Conservation (phyloP, 92 coral and sea anemone species). For the Micromussa lordhowensis region DNA sequence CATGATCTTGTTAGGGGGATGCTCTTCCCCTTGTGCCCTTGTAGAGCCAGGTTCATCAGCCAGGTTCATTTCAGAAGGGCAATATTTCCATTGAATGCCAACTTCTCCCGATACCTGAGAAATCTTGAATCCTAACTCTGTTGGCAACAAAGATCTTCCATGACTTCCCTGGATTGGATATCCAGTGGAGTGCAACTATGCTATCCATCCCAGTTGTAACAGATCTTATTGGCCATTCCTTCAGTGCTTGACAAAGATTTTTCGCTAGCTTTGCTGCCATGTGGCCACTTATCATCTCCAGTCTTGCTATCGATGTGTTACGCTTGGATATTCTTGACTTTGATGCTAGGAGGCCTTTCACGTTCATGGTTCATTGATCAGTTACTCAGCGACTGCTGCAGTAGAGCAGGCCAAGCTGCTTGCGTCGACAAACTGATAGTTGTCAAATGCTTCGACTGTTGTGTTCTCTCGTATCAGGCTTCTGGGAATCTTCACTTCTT, state of each 20-base stretch:
- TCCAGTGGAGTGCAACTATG: conserved; percentile 41
- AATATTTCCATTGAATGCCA: conserved; percentile 32
- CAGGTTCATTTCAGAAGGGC: conserved; percentile 11
- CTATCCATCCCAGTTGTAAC: conserved; percentile 57
- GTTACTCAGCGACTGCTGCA: background rate
- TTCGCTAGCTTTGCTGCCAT: conserved; percentile 34
- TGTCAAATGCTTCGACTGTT: background rate
- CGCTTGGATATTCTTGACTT: too few species aligned
- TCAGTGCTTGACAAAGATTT: conserved; percentile 26
- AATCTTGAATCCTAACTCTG: conserved; percentile 48
- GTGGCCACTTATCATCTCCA: too few species aligned
- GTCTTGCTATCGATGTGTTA: too few species aligned
- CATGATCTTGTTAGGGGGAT: background rate
- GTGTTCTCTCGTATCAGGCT: conserved; percentile 12
- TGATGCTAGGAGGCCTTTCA: too few species aligned
- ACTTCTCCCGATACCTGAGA: conserved; percentile 20
- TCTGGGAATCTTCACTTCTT: conserved; percentile 26
- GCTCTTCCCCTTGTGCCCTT: conserved; percentile 4
- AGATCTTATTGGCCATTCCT: conserved; percentile 32
- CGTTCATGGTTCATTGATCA: too few species aligned
- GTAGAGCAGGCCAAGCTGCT: too few species aligned
- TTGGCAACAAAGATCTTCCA: conserved; percentile 54
- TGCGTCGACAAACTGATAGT: too few species aligned
- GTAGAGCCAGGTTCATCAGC: background rate
- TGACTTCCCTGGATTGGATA: conserved; percentile 28